Conservation (phyloP, 2,797 vertebrate genomes). For the Ctenochaetus hawaiiensis region DNA sequence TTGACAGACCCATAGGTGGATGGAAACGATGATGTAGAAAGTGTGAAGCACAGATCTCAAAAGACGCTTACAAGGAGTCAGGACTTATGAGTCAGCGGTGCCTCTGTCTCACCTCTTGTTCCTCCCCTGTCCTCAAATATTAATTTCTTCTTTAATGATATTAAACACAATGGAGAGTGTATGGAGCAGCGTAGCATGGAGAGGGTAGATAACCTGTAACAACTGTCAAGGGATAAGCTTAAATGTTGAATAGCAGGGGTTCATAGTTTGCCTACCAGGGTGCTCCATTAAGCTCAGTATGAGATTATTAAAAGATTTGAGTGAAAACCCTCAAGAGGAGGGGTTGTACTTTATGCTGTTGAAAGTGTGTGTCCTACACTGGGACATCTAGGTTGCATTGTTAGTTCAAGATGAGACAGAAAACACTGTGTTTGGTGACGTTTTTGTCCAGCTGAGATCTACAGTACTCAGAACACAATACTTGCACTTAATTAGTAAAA, state of each 20-base stretch:
- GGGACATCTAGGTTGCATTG: background rate
- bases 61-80: slow-evolving; percentile 5
- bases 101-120: background rate
- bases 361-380: background rate
- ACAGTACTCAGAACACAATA: slow-evolving; percentile 7
- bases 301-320: slow-evolving; percentile 29
- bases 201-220: slow-evolving; percentile 11
- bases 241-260: slow-evolving; percentile 21
- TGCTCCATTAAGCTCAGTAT: slow-evolving; percentile 42
- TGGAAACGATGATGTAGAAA: slow-evolving; percentile 42
- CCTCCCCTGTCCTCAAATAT: background rate
- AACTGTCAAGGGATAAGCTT: slow-evolving; percentile 31
- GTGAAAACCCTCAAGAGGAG: slow-evolving; percentile 22
- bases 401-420: slow-evolving; percentile 2
- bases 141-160: background rate
- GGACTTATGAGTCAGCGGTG: slow-evolving; percentile 11
- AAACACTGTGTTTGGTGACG: background rate
- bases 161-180: background rate
- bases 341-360: background rate
- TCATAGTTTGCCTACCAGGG: slow-evolving; percentile 35
- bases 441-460: slow-evolving; percentile 3
- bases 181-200: background rate
- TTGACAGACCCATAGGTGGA: slow-evolving; percentile 51
- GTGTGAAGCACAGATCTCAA: slow-evolving; percentile 34
- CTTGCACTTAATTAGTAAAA: slow-evolving; percentile 36